A percentile compares a stretch with the other conserved stretches of the same genome.
phyloP scores from a whole-genome alignment of 2,888 invertebrate species.

The Zygogramma bicolorata region DNA sequence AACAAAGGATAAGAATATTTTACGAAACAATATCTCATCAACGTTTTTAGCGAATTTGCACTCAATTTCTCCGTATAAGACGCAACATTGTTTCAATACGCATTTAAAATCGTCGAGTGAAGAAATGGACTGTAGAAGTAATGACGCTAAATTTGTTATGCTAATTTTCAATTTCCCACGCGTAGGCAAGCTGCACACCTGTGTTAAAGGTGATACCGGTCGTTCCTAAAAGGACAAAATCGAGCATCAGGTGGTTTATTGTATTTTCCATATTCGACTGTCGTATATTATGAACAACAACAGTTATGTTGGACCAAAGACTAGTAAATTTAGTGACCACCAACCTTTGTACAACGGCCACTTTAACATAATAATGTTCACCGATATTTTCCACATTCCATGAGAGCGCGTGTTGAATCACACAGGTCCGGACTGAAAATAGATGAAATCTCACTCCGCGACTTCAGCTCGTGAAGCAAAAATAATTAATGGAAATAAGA shows the following conservation, averaged over 20 bases:
- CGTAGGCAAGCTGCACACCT: conserved; percentile 48
- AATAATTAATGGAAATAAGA: too few relatives aligned
- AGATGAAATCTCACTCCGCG: neutral
- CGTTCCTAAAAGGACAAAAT: conserved; percentile 43
- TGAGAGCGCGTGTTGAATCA: conserved; percentile 34
- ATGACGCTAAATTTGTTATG: conserved; percentile 45
- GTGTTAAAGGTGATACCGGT: conserved; percentile 44
- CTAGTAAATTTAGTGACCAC: conserved; percentile 54
- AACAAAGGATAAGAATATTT: too few relatives aligned
- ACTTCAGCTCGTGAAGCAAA: too few relatives aligned
- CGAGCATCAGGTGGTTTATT: conserved; percentile 46
- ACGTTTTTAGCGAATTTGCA: too few relatives aligned
- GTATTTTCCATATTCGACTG: conserved; percentile 45
- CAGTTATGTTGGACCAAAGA: conserved; percentile 47
- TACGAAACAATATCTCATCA: too few relatives aligned
- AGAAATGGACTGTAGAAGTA: conserved; percentile 27
- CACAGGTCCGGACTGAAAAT: conserved; percentile 1
- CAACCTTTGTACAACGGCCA: conserved; percentile 49
- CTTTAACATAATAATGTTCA: conserved; percentile 54
- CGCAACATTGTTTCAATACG: neutral
- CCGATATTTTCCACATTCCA: conserved; percentile 56
- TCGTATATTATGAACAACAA: conserved; percentile 46
- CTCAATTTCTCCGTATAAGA: neutral
- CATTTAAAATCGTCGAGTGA: neutral
- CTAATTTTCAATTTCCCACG: conserved; percentile 45